These are phyloP conservation scores for Formica exsecta DNA, from an alignment of 1,140 invertebrate species.

Conservation along the genomic window DNA sequence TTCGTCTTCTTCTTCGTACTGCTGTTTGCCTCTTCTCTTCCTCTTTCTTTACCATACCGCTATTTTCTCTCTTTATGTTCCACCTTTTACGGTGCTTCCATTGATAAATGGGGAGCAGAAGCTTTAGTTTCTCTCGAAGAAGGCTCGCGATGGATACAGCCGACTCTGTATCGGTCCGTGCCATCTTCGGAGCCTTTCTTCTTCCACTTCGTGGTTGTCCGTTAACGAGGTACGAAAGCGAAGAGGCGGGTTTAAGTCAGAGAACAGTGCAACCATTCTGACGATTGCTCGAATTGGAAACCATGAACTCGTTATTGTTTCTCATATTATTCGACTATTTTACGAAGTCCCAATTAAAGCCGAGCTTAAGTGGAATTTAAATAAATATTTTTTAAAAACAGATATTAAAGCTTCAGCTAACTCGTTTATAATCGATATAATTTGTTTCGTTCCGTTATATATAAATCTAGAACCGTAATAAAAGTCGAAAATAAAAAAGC, in stretches of 20 bases:
- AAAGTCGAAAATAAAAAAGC: background rate
- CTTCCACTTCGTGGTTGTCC: slow-evolving; percentile 64
- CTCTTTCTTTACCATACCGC: background rate
- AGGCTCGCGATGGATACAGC: slow-evolving; percentile 74
- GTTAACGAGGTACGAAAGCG: slow-evolving; percentile 72
- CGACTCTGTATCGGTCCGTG: slow-evolving; percentile 73
- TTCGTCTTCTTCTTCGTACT: slow-evolving; percentile 43
- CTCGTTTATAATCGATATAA: background rate
- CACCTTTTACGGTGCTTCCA: slow-evolving; percentile 63
- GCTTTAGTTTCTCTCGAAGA: slow-evolving; percentile 76
- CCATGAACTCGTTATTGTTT: slow-evolving; percentile 55
- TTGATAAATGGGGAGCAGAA: slow-evolving; percentile 80
- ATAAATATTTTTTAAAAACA: slow-evolving; percentile 31
- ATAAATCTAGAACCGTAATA: background rate
- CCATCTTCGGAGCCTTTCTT: slow-evolving; percentile 73
- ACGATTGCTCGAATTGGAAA: slow-evolving; percentile 72
- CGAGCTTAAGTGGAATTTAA: slow-evolving; percentile 17
- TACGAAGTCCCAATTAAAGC: background rate
- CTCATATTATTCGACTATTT: slow-evolving; percentile 42
- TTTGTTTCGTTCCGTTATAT: background rate
- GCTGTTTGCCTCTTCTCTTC: slow-evolving; percentile 23
- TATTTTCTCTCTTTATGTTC: slow-evolving; percentile 29
- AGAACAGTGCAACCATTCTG: slow-evolving; percentile 65
- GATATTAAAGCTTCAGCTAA: background rate
- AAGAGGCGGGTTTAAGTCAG: slow-evolving; percentile 35